These are phyloP conservation scores for Ypsolopha scabrella DNA, from an alignment of 2,888 invertebrate species.

Conservation along the genomic window DNA sequence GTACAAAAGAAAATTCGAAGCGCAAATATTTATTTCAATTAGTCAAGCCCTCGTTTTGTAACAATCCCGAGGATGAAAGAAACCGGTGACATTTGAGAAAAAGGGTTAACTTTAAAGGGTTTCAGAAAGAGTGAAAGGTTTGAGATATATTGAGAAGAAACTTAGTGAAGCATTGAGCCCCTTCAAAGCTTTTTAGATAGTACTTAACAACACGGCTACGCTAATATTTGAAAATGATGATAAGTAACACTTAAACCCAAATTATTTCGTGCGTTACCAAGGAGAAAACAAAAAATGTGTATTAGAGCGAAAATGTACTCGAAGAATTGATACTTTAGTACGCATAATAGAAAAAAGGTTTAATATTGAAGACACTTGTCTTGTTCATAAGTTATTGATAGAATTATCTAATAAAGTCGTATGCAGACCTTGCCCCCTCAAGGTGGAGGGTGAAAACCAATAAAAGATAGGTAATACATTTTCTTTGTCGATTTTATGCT, in stretches of 20 bases:
- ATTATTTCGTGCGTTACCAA: no score
- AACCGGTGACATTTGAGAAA: conserved; percentile 51
- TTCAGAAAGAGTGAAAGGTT: conserved; percentile 23
- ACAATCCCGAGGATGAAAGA: conserved; percentile 20
- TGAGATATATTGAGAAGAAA: conserved; percentile 41
- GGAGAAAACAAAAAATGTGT: no score
- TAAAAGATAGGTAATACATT: conserved; percentile 64
- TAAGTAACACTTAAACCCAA: no score
- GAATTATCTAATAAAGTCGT: conserved; percentile 39
- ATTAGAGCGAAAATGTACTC: no score
- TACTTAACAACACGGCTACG: no score
- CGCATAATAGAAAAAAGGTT: not conserved
- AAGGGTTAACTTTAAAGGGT: conserved; percentile 28
- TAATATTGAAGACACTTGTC: not conserved
- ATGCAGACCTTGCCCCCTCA: conserved; percentile 19
- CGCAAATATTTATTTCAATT: conserved; percentile 65
- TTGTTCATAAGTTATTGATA: conserved; percentile 28
- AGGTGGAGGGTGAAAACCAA: conserved; percentile 51
- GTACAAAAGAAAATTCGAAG: conserved; percentile 42
- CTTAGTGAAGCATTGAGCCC: conserved; percentile 11
- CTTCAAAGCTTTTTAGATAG: not conserved
- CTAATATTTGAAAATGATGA: no score
- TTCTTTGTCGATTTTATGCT: conserved; percentile 65
- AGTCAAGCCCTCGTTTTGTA: conserved; percentile 24
- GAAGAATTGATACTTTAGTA: not conserved